Conservation (phyloP, 2,113 vertebrate genomes). For the Pelodiscus sinensis region DNA sequence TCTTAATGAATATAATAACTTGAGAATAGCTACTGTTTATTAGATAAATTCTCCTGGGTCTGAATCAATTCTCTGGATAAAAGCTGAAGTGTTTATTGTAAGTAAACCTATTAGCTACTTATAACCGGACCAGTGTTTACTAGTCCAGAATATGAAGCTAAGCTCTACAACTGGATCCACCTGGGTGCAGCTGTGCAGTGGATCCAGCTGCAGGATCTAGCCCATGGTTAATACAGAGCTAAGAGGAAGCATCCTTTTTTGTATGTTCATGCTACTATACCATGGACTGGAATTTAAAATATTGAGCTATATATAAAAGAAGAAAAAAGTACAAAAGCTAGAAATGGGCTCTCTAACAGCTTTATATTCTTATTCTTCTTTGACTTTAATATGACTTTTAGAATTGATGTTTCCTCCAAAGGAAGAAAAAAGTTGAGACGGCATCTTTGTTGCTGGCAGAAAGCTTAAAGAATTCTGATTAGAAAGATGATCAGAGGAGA, state of each 20-base stretch:
- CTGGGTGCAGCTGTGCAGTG: background rate
- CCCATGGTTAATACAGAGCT: background rate
- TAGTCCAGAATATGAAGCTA: rapidly evolving
- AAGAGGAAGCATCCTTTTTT: background rate
- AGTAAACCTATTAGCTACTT: background rate
- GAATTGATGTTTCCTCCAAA: background rate
- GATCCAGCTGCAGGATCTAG: background rate
- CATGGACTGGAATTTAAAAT: background rate
- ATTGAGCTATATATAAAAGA: background rate
- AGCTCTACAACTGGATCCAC: background rate
- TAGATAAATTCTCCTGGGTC: background rate
- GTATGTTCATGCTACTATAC: no score
- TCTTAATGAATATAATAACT: background rate
- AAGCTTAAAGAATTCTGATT: background rate
- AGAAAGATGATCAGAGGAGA: background rate
- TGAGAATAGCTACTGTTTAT: background rate
- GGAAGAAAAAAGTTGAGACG: background rate
- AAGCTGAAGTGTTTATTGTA: background rate
- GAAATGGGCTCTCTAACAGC: background rate
- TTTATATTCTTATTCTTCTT: background rate
- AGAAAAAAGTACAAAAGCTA: background rate
- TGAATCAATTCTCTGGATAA: background rate
- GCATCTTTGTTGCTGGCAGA: background rate
- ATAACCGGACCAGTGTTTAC: background rate
- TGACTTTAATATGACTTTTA: background rate